Conservation (phyloP, 2,797 vertebrate species). For the Channa striata region DNA sequence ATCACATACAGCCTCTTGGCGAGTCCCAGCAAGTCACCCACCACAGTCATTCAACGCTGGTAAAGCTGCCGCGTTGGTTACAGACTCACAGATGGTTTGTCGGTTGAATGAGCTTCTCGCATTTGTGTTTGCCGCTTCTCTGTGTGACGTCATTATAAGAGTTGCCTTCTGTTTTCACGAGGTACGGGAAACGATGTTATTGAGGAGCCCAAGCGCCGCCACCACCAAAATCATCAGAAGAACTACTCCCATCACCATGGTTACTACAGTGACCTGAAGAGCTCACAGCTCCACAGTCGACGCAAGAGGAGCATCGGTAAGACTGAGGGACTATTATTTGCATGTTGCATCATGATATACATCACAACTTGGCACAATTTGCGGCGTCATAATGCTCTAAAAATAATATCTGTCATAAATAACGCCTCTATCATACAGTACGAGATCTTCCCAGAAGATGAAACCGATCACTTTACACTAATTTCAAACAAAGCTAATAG, state of each 20-base stretch:
- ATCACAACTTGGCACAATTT: constrained; percentile 37
- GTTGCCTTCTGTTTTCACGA: constrained; percentile 76
- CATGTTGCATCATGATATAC: constrained; percentile 47
- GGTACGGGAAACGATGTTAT: constrained; percentile 89
- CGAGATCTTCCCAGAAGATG: constrained; percentile 65
- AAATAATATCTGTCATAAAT: constrained; percentile 51
- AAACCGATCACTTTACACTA: constrained; percentile 63
- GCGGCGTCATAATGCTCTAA: constrained; percentile 36
- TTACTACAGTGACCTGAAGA: constrained; percentile 89
- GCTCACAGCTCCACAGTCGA: constrained; percentile 89
- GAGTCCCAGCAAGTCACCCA: constrained; percentile 43
- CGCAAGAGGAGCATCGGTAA: constrained; percentile 95
- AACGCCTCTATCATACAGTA: constrained; percentile 22
- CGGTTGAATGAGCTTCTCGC: constrained; percentile 44
- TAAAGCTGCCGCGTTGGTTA: constrained; percentile 37
- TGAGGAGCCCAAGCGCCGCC: constrained; percentile 88
- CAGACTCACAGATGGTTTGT: constrained; percentile 36
- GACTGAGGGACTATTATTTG: constrained; percentile 37
- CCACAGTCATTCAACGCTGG: constrained; percentile 46
- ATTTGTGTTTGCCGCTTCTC: constrained; percentile 7
- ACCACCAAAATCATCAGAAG: constrained; percentile 82
- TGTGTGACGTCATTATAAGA: constrained; percentile 74
- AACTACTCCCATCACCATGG: constrained; percentile 82
- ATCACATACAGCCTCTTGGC: constrained; percentile 41
- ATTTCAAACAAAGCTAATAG: constrained; percentile 69